A percentile compares a stretch with the other conserved stretches of the same genome.
These are phyloP conservation scores for Procapra przewalskii DNA, from an alignment of 2,113 vertebrate species.

Conservation along the genomic window DNA sequence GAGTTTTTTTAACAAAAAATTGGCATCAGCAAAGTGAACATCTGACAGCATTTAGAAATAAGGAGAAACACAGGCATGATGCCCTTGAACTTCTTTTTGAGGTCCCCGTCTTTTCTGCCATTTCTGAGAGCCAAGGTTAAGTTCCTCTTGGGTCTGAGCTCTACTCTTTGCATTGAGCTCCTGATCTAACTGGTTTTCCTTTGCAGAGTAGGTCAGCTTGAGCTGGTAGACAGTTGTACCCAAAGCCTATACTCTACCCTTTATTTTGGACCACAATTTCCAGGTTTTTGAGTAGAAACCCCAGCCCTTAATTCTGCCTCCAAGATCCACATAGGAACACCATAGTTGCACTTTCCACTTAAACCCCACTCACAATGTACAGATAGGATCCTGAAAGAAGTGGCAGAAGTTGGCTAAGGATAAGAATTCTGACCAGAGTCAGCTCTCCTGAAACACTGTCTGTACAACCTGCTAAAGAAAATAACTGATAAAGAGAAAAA, in stretches of 20 bases:
- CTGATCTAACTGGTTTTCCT: background rate
- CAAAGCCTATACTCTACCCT: background rate
- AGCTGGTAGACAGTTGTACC: background rate
- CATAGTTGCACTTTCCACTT: background rate
- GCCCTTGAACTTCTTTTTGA: background rate
- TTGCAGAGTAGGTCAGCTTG: background rate
- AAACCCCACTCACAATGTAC: background rate
- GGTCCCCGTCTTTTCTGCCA: background rate
- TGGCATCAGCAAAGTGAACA: background rate
- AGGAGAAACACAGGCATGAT: background rate
- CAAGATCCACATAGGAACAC: background rate
- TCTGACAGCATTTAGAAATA: background rate
- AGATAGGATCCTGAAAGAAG: background rate
- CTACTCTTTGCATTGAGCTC: background rate
- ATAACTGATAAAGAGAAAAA: background rate
- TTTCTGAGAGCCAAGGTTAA: background rate
- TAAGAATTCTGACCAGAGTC: background rate
- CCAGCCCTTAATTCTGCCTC: background rate
- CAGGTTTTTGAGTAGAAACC: background rate
- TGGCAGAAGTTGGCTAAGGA: background rate
- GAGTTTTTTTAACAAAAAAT: background rate
- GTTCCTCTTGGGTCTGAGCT: background rate
- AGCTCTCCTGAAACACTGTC: background rate
- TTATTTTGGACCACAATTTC: background rate
- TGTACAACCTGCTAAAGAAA: background rate